A percentile compares a stretch with the other conserved stretches of the same genome.
Evolutionary conservation across 2,797 vertebrate species (phyloP).

Genomic region (Gallinago stenura): DNA sequence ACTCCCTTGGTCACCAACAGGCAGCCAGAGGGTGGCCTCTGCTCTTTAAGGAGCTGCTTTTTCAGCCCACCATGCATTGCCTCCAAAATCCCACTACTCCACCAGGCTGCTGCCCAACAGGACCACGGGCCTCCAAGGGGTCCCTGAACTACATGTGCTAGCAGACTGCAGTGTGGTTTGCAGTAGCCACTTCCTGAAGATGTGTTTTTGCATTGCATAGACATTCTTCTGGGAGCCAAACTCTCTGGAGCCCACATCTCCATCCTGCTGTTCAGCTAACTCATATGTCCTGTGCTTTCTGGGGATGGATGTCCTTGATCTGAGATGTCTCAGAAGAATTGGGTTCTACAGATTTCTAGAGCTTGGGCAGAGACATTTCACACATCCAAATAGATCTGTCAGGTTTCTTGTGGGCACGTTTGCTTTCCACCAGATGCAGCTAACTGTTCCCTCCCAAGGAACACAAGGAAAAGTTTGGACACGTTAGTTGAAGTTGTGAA

Average conservation of each 20-base stretch:
- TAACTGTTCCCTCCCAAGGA: background rate
- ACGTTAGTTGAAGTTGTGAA: background rate
- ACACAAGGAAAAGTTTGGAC: background rate
- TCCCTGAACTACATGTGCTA: background rate
- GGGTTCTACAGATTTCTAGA: background rate
- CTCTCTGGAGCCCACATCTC: background rate
- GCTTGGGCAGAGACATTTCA: background rate
- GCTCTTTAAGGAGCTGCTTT: background rate
- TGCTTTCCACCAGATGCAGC: background rate
- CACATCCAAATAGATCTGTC: background rate
- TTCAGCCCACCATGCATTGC: background rate
- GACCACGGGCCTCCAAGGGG: background rate
- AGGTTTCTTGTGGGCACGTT: background rate
- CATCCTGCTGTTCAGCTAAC: background rate
- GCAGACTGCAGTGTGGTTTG: background rate
- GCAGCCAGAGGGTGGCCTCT: background rate
- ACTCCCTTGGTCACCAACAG: background rate
- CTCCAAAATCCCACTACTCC: background rate
- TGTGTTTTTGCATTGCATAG: background rate
- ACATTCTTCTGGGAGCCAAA: background rate
- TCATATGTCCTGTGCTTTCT: rapidly evolving
- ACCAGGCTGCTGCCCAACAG: background rate
- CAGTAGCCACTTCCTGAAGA: background rate
- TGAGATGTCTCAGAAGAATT: background rate
- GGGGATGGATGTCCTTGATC: background rate